Evolutionary conservation across 2,113 vertebrate genomes (phyloP).

Genomic region (Barnardius zonarius): DNA sequence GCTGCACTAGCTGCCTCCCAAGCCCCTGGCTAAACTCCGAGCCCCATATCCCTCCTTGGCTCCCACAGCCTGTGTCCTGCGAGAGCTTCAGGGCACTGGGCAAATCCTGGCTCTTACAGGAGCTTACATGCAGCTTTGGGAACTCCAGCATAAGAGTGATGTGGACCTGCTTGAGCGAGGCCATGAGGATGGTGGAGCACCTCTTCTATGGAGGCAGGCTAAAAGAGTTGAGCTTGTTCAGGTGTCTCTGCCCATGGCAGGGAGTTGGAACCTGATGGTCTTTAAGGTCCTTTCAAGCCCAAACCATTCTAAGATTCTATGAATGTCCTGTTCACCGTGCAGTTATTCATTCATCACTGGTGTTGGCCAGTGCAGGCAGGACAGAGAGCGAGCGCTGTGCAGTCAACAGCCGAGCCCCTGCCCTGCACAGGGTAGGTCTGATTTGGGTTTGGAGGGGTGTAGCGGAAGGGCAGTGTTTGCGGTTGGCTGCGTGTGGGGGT

Average conservation of each 20-base stretch:
- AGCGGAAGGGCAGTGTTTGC: background rate
- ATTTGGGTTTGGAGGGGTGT: background rate
- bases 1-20: background rate
- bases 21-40: background rate
- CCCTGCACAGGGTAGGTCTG: background rate
- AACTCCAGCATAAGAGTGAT: background rate
- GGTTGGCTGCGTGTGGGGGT: fast-evolving
- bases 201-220: background rate
- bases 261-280: background rate
- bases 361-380: background rate
- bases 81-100: fast-evolving
- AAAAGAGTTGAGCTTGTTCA: background rate
- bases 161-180: background rate
- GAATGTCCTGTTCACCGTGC: fast-evolving
- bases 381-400: background rate
- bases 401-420: background rate
- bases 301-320: background rate
- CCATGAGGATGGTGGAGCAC: background rate
- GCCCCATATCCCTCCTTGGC: background rate
- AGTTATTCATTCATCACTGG: background rate
- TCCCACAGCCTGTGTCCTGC: fast-evolving
- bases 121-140: background rate
- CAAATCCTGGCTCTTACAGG: background rate
- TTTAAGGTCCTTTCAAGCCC: background rate
- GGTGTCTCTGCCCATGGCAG: background rate